Conservation (phyloP, 2,888 invertebrate genomes). For the Gastracanthus pulcherrimus region DNA sequence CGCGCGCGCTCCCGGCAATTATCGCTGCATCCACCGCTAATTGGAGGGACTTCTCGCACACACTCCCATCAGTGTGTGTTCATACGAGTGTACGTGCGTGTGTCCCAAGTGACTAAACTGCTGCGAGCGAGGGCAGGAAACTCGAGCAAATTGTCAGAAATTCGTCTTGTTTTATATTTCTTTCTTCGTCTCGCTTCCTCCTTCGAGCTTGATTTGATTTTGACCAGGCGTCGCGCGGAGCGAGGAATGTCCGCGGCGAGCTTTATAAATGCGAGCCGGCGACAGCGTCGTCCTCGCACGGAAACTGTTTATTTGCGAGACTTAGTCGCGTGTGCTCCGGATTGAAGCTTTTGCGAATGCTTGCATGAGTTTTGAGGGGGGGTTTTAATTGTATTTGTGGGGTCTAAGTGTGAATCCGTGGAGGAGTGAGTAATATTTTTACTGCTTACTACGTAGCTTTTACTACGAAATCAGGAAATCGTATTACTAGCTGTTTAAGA, state of each 20-base stretch:
- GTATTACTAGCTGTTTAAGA: no score
- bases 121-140: conserved; percentile 44
- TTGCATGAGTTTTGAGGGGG: no score
- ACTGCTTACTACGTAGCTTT: no score
- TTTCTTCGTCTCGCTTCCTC: conserved; percentile 22
- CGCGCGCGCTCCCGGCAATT: conserved; percentile 60
- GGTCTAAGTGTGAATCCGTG: no score
- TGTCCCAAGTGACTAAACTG: conserved; percentile 37
- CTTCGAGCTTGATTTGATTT: conserved; percentile 47
- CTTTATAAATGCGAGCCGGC: no score
- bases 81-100: neutral
- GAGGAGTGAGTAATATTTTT: no score
- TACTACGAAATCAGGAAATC: no score
- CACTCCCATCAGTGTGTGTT: neutral
- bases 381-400: no score
- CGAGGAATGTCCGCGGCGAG: conserved; percentile 1
- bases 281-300: conserved; percentile 17
- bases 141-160: conserved; percentile 54
- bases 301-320: conserved; percentile 51
- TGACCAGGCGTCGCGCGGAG: neutral
- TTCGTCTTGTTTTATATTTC: conserved; percentile 34
- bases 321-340: neutral
- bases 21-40: conserved; percentile 61
- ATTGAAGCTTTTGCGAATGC: neutral
- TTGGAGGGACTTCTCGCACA: conserved; percentile 55